A percentile compares a stretch with the other conserved stretches of the same genome.
Conservation (phyloP, 2,888 invertebrate species). For the Unio delphinus region DNA sequence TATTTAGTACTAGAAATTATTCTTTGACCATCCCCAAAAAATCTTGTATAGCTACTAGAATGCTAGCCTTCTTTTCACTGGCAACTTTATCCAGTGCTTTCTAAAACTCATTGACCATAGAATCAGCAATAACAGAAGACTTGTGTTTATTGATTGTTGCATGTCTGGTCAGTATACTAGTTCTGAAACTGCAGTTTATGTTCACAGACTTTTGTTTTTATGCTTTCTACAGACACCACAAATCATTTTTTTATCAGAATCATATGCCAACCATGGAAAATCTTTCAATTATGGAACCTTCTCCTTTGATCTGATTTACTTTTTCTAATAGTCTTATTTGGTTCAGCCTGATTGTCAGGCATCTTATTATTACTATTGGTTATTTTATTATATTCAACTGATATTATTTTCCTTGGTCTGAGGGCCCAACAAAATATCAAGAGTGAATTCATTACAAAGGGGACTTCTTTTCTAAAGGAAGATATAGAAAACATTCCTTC, state of each 20-base stretch:
- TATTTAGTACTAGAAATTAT: constrained; percentile 9
- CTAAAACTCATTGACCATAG: background rate
- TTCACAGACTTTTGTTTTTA: constrained; percentile 6
- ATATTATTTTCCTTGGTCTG: too few species aligned
- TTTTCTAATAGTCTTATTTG: too few species aligned
- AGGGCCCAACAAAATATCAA: too few species aligned
- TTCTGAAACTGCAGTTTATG: constrained; percentile 11
- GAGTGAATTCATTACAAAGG: too few species aligned
- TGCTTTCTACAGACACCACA: constrained; percentile 13
- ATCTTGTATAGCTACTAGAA: constrained; percentile 6
- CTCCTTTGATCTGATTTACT: too few species aligned
- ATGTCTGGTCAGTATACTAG: constrained; percentile 12
- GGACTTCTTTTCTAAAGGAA: too few species aligned
- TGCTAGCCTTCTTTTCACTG: constrained; percentile 9
- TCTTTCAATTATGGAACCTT: background rate
- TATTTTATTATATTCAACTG: too few species aligned
- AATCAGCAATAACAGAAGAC: constrained; percentile 4
- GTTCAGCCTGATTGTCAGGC: too few species aligned
- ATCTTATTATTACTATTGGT: too few species aligned
- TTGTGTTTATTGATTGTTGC: constrained; percentile 11
- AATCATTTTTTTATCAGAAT: constrained; percentile 7
- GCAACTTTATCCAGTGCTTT: constrained; percentile 5
- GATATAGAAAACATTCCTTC: too few species aligned
- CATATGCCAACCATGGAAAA: constrained; percentile 7
- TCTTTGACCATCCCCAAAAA: constrained; percentile 12